A percentile compares a stretch with the other conserved stretches of the same genome.
Evolutionary conservation across 2,797 vertebrate species (phyloP).

Genomic region (Channallabes apus): DNA sequence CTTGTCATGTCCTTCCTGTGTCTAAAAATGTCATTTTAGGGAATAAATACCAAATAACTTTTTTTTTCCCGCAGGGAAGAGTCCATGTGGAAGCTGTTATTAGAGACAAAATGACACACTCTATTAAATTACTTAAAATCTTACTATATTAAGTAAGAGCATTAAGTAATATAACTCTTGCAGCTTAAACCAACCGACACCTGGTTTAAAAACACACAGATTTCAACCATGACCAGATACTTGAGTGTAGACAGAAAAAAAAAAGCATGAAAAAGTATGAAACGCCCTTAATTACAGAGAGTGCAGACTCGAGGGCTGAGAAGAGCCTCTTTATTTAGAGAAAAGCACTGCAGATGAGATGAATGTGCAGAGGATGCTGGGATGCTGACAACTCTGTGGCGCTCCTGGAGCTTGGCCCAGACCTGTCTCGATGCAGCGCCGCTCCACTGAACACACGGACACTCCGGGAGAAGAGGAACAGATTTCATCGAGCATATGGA

Average conservation of each 20-base stretch:
- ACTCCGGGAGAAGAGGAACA: conserved; percentile 61
- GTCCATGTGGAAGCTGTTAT: neutral
- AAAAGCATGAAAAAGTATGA: neutral
- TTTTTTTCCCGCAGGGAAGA: neutral
- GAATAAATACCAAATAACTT: neutral
- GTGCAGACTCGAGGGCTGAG: conserved; percentile 29
- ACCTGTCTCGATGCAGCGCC: conserved; percentile 62
- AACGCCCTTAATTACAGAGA: conserved; percentile 48
- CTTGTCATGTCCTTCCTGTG: neutral
- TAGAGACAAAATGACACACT: neutral
- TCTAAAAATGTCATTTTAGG: neutral
- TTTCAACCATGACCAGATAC: neutral
- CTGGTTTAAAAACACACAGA: neutral
- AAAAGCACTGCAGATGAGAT: conserved; percentile 44
- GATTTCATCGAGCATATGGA: conserved; percentile 72
- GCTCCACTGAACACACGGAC: conserved; percentile 57
- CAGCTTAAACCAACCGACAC: neutral
- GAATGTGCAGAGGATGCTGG: conserved; percentile 50
- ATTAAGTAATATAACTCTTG: neutral
- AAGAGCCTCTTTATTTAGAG: conserved; percentile 20
- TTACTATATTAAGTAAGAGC: neutral
- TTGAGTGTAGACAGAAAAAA: neutral
- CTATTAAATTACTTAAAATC: neutral
- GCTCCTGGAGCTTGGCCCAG: conserved; percentile 64
- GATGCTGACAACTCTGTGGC: conserved; percentile 51